Conservation (phyloP, 2,113 vertebrate species). For the Sinocyclocheilus maitianheensis region DNA sequence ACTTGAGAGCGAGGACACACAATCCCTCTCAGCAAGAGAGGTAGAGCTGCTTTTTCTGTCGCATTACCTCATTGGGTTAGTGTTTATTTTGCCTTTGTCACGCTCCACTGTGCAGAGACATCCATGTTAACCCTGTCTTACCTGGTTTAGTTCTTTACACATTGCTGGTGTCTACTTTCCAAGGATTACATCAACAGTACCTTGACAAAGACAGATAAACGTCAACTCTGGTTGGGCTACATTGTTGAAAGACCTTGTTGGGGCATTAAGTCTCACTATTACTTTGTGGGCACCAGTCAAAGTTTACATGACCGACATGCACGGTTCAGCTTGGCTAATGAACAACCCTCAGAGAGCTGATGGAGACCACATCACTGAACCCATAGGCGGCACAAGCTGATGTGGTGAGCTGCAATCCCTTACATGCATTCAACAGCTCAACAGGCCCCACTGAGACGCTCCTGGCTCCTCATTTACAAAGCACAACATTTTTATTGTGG, state of each 20-base stretch:
- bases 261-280: background rate
- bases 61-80: constrained; percentile 60
- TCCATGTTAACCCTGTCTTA: constrained; percentile 53
- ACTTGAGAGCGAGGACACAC: constrained; percentile 23
- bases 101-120: constrained; percentile 16
- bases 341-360: constrained; percentile 17
- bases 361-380: constrained; percentile 45
- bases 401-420: background rate
- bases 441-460: background rate
- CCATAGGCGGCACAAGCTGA: background rate
- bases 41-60: constrained; percentile 37
- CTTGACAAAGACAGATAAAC: constrained; percentile 12
- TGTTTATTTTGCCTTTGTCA: constrained; percentile 61
- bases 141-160: background rate
- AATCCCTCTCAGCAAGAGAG: constrained; percentile 36
- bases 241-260: background rate
- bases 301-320: constrained; percentile 35
- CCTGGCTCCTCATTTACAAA: background rate
- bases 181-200: background rate
- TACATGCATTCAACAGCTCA: background rate
- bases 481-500: constrained; percentile 18
- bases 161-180: background rate
- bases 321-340: constrained; percentile 29
- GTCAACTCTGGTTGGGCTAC: background rate
- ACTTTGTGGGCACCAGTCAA: constrained; percentile 22